Base-by-base conservation (phyloP, 2,797 vertebrate species). In the Todus mexicanus region DNA sequence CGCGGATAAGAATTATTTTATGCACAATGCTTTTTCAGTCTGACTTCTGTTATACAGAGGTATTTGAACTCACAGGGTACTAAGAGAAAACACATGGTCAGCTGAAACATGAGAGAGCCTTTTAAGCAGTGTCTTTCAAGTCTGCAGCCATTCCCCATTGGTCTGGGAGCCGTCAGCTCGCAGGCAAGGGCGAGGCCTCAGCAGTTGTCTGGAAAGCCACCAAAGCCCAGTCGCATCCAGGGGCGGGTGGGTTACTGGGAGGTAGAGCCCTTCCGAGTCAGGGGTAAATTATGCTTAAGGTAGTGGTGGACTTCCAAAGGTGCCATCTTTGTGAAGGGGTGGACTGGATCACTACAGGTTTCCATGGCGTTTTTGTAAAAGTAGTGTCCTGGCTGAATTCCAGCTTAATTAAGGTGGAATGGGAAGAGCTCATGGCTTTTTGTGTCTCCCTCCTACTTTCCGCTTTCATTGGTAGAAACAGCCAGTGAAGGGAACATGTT, bases 61-160 rank as follows among this genome's bases (percentile, higher is more conserved):
- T 95, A 96, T 96, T 96, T 96, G 96, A 96, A 96, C 95, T 96
- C 12, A 9, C 89, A 93, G 92, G 92, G 87, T 93, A 93, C 92
- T 96, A 96, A 96, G 92, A 95, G 96, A 95, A 96, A 96, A 96
- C 96, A 96, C 91, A 96, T 96, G 96, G 94, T 93, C 91, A 96
- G 85, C 68, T 96, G 96, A 96, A 96, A 96, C 91, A 91, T 95
- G 95, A 96, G 96, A 95, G 93, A 70, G 89, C 87, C 94, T 96
- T 96, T 96, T 88, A 95, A 95, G 96, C 94, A 93, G 84, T 82
- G 88, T 95, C 95, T 96, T 96, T 96, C 92, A 95, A 96, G 93
- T 95, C 76, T 64, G 92, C 91, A 96, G 87, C 94, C 92, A 64
- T 95, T 95, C 91, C 95, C 91, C 11, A 71, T 95, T 86, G 96